A percentile compares a stretch with the other conserved stretches of the same genome.
phyloP scores from a whole-genome alignment of 64 coral and sea anemone genomes.

The Porites lutea region DNA sequence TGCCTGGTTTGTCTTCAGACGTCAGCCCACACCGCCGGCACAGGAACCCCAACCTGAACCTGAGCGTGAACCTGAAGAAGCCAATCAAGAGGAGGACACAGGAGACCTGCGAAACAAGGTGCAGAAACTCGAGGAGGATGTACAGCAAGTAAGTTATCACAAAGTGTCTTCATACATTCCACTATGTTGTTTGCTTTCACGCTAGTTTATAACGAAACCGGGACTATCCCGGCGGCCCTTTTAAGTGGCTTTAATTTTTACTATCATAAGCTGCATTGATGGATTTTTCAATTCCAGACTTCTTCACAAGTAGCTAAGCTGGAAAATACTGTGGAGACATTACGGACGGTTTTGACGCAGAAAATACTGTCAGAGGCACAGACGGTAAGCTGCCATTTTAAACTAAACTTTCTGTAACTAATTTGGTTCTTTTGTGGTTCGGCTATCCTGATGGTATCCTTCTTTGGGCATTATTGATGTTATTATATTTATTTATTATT shows the following conservation, averaged over 20 bases:
- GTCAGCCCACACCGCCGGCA: constrained; percentile 3
- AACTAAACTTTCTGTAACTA: too few relatives aligned
- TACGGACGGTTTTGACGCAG: constrained; percentile 91
- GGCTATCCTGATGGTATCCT: too few relatives aligned
- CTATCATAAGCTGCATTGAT: neutral
- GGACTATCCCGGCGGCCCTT: too few relatives aligned
- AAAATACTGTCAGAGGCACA: constrained; percentile 98
- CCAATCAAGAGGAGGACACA: constrained; percentile 50
- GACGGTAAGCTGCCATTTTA: constrained; percentile 61
- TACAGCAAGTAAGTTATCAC: constrained; percentile 69
- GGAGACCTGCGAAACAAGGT: constrained; percentile 73
- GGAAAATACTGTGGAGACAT: constrained; percentile 88
- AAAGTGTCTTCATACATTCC: neutral
- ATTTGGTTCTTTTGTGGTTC: neutral
- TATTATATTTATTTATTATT: too few relatives aligned
- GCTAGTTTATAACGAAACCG: neutral
- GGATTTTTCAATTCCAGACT: constrained; percentile 30
- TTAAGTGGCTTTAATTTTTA: neutral
- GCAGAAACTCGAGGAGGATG: constrained; percentile 78
- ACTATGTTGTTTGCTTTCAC: too few relatives aligned
- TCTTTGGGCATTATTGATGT: too few relatives aligned
- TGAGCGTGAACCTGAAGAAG: constrained; percentile 21
- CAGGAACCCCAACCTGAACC: constrained; percentile 35
- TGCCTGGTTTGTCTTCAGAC: neutral
- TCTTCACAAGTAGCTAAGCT: constrained; percentile 86